Evolutionary conservation across 2,888 invertebrate genomes (phyloP).

Genomic region (Azorinus chamasolen): DNA sequence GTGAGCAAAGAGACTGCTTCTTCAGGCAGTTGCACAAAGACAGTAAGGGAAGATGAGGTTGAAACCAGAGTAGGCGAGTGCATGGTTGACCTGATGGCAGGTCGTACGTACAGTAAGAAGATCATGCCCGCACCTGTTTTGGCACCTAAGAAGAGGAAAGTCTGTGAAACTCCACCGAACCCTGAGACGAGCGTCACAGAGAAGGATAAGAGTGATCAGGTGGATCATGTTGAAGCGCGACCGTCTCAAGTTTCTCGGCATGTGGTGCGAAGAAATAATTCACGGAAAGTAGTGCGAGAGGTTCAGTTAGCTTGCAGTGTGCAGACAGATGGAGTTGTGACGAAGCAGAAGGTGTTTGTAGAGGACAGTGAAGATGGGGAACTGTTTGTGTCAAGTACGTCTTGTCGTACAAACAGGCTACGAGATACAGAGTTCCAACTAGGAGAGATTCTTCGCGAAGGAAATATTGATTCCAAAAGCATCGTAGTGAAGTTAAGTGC

Average conservation of each 20-base stretch:
- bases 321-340: too few relatives aligned
- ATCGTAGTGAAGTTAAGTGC: neutral
- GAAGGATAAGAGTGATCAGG: slow-evolving; percentile 2
- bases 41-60: neutral
- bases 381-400: neutral
- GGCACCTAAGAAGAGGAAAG: neutral
- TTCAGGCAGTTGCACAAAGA: too few relatives aligned
- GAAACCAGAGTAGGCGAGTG: slow-evolving; percentile 1
- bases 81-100: neutral
- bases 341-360: too few relatives aligned
- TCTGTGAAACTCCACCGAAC: neutral
- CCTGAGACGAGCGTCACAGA: too few relatives aligned
- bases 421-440: neutral
- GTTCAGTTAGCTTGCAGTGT: too few relatives aligned
- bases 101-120: neutral
- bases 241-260: too few relatives aligned
- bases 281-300: too few relatives aligned
- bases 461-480: neutral
- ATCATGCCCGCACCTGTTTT: neutral
- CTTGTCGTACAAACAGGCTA: neutral
- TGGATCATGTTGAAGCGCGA: neutral
- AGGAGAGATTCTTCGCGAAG: neutral
- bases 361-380: slow-evolving; percentile 5
- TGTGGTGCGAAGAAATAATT: too few relatives aligned
- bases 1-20: too few relatives aligned